Base-by-base conservation (phyloP, 2,888 invertebrate genomes). In the Hydropsyche betteni region DNA sequence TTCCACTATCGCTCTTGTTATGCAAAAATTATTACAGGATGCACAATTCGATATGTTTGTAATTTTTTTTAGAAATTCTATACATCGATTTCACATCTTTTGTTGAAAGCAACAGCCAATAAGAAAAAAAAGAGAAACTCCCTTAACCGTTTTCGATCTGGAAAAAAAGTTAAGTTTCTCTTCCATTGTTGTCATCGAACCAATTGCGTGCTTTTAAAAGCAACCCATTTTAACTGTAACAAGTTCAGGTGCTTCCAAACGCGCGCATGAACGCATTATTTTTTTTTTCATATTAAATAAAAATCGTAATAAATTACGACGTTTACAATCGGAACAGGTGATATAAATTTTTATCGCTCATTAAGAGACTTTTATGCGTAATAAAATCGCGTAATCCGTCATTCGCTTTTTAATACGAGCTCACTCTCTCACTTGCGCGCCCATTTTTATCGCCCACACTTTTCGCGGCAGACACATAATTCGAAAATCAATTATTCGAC, bases 331-430 rank as follows among this genome's bases (percentile, higher is more conserved):
- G 64, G 36, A 64, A 64, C 34, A 36, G 36, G 64, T 36, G 34
- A 64, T 64, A 64, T 64, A 64, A 64, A 64, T 64, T 64, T 64
- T 64, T 64, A 64, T 64, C 34, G 64, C 64, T 64, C 64, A 64
- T 64, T 64, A 64, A 55, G 34, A 36, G 64, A 64, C 64, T 64
- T 64, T 64, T 64, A 64, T 64, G 64, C 64, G 64, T 64, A 36
- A 64, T 64, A 64, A 64, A 64, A 64, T 36, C 64, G 10, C 34
- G 64, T 64, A 64, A 64, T 64, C 64, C 34, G 64, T 64, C 64
- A 64, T 64, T 64, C 34, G n/a, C 24, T 24, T 44, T 64, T 64
- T 64, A 64, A 64, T 64, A 64, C 64, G 64, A 64, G 64, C 34
- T 64, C 36, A 34, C 34, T 64, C 34, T 64, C 24, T 24, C 24